Percentiles rank a stretch among this genome's conserved stretches.
Evolutionary conservation across 1,140 invertebrate species (phyloP).

Genomic region (Orchesella cincta): DNA sequence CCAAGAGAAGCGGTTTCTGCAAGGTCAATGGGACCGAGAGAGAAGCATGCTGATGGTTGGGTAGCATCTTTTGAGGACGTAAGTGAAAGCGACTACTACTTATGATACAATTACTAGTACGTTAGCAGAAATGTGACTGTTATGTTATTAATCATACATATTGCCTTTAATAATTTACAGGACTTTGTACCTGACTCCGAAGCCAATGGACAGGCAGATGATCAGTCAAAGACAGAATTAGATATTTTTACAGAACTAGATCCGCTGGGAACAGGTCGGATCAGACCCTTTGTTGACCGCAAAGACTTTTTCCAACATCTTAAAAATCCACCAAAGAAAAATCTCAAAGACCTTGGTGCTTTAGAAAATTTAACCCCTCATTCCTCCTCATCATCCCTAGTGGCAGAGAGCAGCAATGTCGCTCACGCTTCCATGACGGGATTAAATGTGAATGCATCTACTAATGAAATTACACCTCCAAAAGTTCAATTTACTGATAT

Average conservation of each 20-base stretch:
- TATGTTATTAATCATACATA: too few relatives aligned
- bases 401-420: constrained; percentile 4
- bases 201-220: neutral
- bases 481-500: neutral
- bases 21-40: neutral
- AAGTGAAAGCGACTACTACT: constrained; percentile 3
- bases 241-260: constrained; percentile 90
- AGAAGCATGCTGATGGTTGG: constrained; percentile 33
- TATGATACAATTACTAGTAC: constrained; percentile 10
- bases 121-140: neutral
- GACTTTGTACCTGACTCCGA: constrained; percentile 44
- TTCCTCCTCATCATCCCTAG: constrained; percentile 1
- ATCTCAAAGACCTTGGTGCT: constrained; percentile 75
- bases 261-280: constrained; percentile 83
- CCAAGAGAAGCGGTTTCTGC: neutral
- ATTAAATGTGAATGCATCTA: neutral
- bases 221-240: constrained; percentile 52
- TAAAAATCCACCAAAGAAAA: constrained; percentile 88
- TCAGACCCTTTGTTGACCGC: constrained; percentile 88
- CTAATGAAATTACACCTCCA: neutral
- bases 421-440: constrained; percentile 8
- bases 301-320: constrained; percentile 93
- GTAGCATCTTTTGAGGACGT: constrained; percentile 51
- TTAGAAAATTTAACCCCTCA: neutral
- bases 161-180: constrained; percentile 27